Evolutionary conservation across 2,113 vertebrate species (phyloP).

Genomic region (Oxygymnocypris stewartii): DNA sequence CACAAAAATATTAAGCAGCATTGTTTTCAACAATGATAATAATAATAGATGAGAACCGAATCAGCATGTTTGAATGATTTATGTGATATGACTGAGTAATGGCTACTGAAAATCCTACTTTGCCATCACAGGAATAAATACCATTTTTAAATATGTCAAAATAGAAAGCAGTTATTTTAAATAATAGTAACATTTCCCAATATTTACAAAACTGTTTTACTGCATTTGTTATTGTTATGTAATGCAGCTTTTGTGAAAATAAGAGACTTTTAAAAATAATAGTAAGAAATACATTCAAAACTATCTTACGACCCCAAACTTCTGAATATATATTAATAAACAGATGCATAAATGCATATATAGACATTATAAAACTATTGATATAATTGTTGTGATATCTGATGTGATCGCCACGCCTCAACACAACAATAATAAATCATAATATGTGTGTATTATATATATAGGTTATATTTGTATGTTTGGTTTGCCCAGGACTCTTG

Average conservation of each 20-base stretch:
- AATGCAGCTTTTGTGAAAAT: neutral
- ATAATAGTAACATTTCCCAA: neutral
- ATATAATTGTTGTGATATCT: no score
- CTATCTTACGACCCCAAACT: no score
- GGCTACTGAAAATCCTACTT: neutral
- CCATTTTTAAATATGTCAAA: neutral
- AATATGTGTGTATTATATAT: neutral
- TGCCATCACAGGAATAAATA: neutral
- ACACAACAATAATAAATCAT: neutral
- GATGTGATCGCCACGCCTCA: no score
- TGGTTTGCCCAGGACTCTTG: slow-evolving; percentile 73
- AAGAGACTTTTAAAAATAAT: neutral
- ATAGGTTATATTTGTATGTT: neutral
- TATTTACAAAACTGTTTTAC: neutral
- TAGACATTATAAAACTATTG: neutral
- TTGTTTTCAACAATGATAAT: neutral
- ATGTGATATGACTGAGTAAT: neutral
- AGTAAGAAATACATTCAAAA: no score
- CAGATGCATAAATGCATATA: neutral
- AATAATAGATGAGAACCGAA: neutral
- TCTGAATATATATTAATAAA: neutral
- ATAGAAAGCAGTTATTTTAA: neutral
- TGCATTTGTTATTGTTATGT: neutral
- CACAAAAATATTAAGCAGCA: neutral
- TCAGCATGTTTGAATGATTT: neutral